phyloP scores from a whole-genome alignment of 2,888 invertebrate genomes.

The Temnothorax ravouxi region DNA sequence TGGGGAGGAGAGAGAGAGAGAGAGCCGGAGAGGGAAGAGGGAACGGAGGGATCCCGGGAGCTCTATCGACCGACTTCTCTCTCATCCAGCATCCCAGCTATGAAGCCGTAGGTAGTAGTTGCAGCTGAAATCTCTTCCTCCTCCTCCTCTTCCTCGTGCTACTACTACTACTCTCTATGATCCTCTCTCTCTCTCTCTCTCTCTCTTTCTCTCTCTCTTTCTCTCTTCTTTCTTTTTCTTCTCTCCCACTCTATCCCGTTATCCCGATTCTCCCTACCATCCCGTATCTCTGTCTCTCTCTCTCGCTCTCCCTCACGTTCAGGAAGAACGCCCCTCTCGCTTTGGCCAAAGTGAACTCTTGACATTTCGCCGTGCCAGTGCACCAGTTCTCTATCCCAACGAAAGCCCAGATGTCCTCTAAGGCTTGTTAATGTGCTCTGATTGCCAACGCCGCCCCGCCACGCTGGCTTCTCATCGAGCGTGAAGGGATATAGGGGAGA shows the following conservation, averaged over 20 bases:
- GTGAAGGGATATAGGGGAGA: background rate
- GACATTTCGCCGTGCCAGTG: slow-evolving; percentile 79
- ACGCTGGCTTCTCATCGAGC: slow-evolving; percentile 6
- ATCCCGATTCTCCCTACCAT: slow-evolving; percentile 42
- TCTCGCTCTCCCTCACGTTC: slow-evolving; percentile 48
- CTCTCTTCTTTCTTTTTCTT: slow-evolving; percentile 13
- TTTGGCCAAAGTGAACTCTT: slow-evolving; percentile 76
- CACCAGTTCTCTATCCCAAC: slow-evolving; percentile 76
- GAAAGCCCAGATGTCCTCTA: slow-evolving; percentile 79
- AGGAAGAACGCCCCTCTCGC: slow-evolving; percentile 53
- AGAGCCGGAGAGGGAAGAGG: slow-evolving; percentile 58
- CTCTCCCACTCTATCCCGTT: slow-evolving; percentile 58
- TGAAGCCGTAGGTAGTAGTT: slow-evolving; percentile 81
- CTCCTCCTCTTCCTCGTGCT: slow-evolving; percentile 32
- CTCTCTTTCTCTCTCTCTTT: background rate
- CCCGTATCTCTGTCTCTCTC: slow-evolving; percentile 34
- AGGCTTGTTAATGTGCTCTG: slow-evolving; percentile 79
- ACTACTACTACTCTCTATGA: slow-evolving; percentile 34
- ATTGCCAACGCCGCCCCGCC: slow-evolving; percentile 72
- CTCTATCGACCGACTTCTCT: slow-evolving; percentile 85
- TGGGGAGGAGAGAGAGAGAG: slow-evolving; percentile 20
- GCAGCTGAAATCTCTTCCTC: slow-evolving; percentile 79
- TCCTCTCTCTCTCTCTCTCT: slow-evolving; percentile 8
- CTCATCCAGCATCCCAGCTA: slow-evolving; percentile 83
- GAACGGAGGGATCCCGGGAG: slow-evolving; percentile 78